Conservation (phyloP, 2,113 vertebrate genomes). For the Bungarus multicinctus region DNA sequence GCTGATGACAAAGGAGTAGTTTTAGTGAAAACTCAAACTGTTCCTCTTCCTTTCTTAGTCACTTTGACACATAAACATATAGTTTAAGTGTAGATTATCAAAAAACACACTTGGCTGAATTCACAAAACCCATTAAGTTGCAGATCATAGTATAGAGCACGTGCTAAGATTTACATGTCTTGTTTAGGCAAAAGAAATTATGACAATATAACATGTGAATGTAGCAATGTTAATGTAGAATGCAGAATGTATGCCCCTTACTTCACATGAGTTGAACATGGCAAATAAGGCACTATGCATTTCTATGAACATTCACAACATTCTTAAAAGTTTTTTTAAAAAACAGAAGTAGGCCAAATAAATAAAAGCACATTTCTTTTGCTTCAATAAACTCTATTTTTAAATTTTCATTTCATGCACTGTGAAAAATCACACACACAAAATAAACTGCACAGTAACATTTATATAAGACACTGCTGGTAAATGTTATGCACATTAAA, state of each 20-base stretch:
- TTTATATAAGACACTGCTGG: conserved; percentile 50
- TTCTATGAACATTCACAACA: neutral
- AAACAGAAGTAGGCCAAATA: conserved; percentile 6
- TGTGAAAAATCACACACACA: conserved; percentile 4
- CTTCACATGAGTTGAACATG: neutral
- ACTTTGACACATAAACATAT: neutral
- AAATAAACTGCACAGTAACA: conserved; percentile 35
- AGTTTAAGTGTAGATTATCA: neutral
- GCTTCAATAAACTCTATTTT: neutral
- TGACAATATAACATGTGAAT: neutral
- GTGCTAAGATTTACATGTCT: neutral
- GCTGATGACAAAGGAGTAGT: neutral
- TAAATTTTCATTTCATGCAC: conserved; percentile 19
- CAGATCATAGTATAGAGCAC: neutral
- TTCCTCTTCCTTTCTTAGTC: neutral
- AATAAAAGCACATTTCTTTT: neutral
- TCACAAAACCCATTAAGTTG: neutral
- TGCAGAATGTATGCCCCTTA: neutral
- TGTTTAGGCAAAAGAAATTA: neutral
- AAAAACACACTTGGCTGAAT: neutral
- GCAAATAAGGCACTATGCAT: neutral
- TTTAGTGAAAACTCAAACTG: neutral
- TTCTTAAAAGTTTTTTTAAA: neutral
- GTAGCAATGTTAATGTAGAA: neutral
- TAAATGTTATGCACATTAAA: conserved; percentile 64